phyloP scores from a whole-genome alignment of 2,113 vertebrate genomes.

The Fukomys damarensis region DNA sequence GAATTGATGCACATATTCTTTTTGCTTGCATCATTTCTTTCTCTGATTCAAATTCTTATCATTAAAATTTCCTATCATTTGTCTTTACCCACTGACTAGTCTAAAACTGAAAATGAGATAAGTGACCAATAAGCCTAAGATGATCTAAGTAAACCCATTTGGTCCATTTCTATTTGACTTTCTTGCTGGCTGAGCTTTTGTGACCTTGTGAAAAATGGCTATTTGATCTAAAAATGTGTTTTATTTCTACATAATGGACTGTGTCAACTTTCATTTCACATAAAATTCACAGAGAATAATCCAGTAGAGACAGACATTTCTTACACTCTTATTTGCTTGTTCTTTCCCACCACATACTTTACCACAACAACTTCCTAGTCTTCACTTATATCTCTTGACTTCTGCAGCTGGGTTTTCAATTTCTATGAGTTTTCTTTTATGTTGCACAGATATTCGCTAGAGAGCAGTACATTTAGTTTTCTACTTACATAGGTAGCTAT shows the following conservation, averaged over 20 bases:
- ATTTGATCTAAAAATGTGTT: slow-evolving; percentile 82
- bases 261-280: slow-evolving; percentile 84
- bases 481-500: slow-evolving; percentile 67
- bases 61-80: slow-evolving; percentile 60
- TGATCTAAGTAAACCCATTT: slow-evolving; percentile 73
- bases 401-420: slow-evolving; percentile 79
- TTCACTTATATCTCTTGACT: slow-evolving; percentile 78
- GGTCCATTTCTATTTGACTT: slow-evolving; percentile 75
- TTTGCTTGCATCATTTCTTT: slow-evolving; percentile 44
- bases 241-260: slow-evolving; percentile 84
- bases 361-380: slow-evolving; percentile 63
- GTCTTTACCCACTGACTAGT: slow-evolving; percentile 75
- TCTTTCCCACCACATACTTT: slow-evolving; percentile 67
- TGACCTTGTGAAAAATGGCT: slow-evolving; percentile 84
- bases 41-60: slow-evolving; percentile 65
- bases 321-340: slow-evolving; percentile 80
- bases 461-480: slow-evolving; percentile 80
- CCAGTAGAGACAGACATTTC: slow-evolving; percentile 74
- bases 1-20: background rate
- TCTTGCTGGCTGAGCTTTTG: slow-evolving; percentile 75
- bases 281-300: slow-evolving; percentile 76
- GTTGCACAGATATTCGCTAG: slow-evolving; percentile 66
- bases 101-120: slow-evolving; percentile 77
- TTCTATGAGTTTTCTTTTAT: slow-evolving; percentile 77
- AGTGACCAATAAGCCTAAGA: slow-evolving; percentile 81